A percentile compares a stretch with the other conserved stretches of the same genome.
These are phyloP conservation scores for Leptura quadrifasciata DNA, from an alignment of 2,888 invertebrate species.

Conservation along the genomic window DNA sequence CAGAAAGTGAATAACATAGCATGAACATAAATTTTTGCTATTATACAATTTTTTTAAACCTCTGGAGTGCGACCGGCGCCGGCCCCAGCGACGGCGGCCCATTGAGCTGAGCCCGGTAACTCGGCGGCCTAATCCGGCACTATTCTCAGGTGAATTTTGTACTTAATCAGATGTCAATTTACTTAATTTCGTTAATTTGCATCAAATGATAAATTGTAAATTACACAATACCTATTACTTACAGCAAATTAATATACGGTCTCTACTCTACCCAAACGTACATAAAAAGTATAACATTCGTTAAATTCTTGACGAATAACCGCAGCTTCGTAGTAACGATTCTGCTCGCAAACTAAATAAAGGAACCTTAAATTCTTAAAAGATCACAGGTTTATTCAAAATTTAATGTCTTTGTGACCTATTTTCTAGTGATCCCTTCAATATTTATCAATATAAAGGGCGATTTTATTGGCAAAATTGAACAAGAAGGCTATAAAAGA, in stretches of 20 bases:
- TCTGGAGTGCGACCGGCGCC: too few relatives aligned
- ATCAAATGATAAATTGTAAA: too few relatives aligned
- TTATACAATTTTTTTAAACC: too few relatives aligned
- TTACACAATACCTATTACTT: neutral
- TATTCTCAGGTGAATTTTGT: too few relatives aligned
- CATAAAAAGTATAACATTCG: neutral
- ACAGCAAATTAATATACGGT: neutral
- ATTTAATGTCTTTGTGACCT: conserved; percentile 7
- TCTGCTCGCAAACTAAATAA: neutral
- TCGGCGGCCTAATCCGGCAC: too few relatives aligned
- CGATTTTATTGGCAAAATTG: neutral
- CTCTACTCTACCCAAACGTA: neutral
- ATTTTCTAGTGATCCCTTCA: neutral
- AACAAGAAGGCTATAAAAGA: neutral
- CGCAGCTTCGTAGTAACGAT: neutral
- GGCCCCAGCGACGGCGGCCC: too few relatives aligned
- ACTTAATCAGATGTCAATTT: too few relatives aligned
- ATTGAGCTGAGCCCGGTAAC: too few relatives aligned
- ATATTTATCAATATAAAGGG: neutral
- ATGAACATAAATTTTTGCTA: too few relatives aligned
- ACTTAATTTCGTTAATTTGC: too few relatives aligned
- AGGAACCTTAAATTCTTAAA: neutral
- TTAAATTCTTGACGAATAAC: neutral
- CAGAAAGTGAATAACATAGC: too few relatives aligned
- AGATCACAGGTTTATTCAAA: conserved; percentile 3